These are phyloP conservation scores for Stercorarius parasiticus DNA, from an alignment of 2,113 vertebrate genomes.

Conservation along the genomic window DNA sequence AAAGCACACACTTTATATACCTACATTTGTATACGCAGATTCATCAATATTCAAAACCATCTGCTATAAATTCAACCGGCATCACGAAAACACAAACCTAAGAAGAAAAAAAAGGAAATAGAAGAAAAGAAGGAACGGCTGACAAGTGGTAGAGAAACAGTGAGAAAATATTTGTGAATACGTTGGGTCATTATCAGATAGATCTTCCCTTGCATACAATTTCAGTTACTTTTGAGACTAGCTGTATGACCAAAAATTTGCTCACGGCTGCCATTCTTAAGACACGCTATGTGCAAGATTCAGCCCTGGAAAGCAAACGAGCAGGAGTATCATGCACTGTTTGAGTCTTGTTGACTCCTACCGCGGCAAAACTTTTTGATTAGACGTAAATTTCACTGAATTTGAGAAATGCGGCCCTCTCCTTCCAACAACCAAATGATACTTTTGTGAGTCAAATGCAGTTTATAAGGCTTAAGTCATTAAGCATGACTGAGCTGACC, in stretches of 20 bases:
- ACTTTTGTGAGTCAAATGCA: neutral
- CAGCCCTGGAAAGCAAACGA: neutral
- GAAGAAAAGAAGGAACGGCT: neutral
- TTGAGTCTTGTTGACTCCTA: neutral
- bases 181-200: neutral
- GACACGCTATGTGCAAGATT: fast-evolving
- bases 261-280: neutral
- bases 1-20: neutral
- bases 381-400: neutral
- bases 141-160: neutral
- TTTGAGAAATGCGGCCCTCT: neutral
- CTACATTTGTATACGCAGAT: neutral
- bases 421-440: neutral
- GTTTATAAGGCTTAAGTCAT: neutral
- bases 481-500: neutral
- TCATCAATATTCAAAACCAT: neutral
- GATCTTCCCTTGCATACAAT: neutral
- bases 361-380: neutral
- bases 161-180: neutral
- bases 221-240: neutral
- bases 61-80: neutral
- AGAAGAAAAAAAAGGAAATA: neutral
- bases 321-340: neutral
- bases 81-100: neutral
- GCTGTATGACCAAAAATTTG: neutral